Evolutionary conservation across 2,888 invertebrate genomes (phyloP).

Genomic region (Coelopa pilipes): DNA sequence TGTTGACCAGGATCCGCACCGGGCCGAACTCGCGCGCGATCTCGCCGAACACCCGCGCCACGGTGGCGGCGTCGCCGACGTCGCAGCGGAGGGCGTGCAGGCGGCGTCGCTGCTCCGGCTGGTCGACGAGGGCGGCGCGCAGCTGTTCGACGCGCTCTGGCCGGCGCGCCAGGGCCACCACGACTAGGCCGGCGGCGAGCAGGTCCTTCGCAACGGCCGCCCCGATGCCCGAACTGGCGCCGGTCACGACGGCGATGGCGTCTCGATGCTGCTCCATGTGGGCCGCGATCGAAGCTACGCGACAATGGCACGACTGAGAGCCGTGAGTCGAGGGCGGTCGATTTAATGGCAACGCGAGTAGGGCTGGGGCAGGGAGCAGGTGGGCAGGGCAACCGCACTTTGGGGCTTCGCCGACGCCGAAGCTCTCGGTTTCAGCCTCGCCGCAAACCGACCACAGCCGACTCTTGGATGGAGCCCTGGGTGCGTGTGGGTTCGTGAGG

Average conservation of each 20-base stretch:
- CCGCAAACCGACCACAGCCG: too few species aligned
- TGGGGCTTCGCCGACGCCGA: too few species aligned
- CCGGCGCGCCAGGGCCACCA: constrained; percentile 69
- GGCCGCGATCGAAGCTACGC: neutral
- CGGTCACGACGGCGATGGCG: constrained; percentile 71
- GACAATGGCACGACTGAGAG: too few species aligned
- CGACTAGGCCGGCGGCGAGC: constrained; percentile 68
- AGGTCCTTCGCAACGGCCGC: constrained; percentile 67
- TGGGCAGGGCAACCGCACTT: too few species aligned
- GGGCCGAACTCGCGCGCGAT: constrained; percentile 68
- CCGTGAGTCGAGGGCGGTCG: too few species aligned
- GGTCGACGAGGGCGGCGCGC: constrained; percentile 39
- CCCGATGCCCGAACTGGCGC: constrained; percentile 73
- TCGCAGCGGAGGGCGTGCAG: constrained; percentile 58
- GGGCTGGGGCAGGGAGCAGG: too few species aligned
- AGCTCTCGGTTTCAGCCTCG: too few species aligned
- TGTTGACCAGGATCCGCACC: constrained; percentile 71
- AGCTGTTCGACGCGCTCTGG: constrained; percentile 47
- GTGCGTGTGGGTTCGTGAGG: too few species aligned
- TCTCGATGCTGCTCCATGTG: constrained; percentile 68
- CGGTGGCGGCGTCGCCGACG: constrained; percentile 68
- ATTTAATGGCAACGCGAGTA: too few species aligned
- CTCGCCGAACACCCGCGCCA: constrained; percentile 68
- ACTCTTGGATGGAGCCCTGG: too few species aligned
- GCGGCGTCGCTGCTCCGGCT: constrained; percentile 37